A percentile compares a stretch with the other conserved stretches of the same genome.
Conservation (phyloP, 2,113 vertebrate genomes). For the Leptobrachium ailaonicum region DNA sequence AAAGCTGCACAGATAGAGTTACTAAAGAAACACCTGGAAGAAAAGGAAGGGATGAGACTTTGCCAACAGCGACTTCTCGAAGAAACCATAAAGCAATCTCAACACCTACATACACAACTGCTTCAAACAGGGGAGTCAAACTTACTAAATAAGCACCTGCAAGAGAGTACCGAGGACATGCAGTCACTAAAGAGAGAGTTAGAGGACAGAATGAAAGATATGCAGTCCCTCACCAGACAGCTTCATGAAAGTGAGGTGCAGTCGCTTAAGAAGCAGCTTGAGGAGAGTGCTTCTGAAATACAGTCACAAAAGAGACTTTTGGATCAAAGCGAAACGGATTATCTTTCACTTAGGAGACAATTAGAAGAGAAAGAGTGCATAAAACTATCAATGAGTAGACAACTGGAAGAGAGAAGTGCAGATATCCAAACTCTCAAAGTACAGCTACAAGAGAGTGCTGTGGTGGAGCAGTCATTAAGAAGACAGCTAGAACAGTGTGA, state of each 20-base stretch:
- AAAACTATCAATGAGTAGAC: conserved; percentile 12
- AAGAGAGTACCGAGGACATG: conserved; percentile 59
- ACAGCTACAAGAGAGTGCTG: conserved; percentile 17
- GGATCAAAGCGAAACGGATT: conserved; percentile 6
- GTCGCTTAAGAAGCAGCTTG: conserved; percentile 14
- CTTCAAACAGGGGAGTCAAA: conserved; percentile 61
- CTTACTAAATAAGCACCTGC: conserved; percentile 47
- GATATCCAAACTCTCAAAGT: conserved; percentile 21
- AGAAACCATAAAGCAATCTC: neutral
- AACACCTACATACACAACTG: conserved; percentile 2
- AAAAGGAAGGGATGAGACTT: conserved; percentile 48
- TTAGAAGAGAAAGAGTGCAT: conserved; percentile 25
- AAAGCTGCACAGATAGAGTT: conserved; percentile 46
- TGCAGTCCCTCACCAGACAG: conserved; percentile 31
- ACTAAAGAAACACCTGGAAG: conserved; percentile 66
- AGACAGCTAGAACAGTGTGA: conserved; percentile 13
- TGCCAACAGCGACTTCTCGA: conserved; percentile 1
- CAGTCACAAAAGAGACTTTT: conserved; percentile 14
- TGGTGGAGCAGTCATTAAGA: conserved; percentile 7
- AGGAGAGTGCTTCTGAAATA: conserved; percentile 24
- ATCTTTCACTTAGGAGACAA: conserved; percentile 14
- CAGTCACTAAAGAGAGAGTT: conserved; percentile 27
- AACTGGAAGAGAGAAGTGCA: conserved; percentile 24
- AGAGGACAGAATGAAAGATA: conserved; percentile 23
- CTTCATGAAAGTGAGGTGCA: conserved; percentile 26